Percentiles rank a stretch among this genome's conserved stretches.
Evolutionary conservation across 37 sponge, comb jelly and placozoan genomes (phyloP).

Genomic region (Bolinopsis microptera): DNA sequence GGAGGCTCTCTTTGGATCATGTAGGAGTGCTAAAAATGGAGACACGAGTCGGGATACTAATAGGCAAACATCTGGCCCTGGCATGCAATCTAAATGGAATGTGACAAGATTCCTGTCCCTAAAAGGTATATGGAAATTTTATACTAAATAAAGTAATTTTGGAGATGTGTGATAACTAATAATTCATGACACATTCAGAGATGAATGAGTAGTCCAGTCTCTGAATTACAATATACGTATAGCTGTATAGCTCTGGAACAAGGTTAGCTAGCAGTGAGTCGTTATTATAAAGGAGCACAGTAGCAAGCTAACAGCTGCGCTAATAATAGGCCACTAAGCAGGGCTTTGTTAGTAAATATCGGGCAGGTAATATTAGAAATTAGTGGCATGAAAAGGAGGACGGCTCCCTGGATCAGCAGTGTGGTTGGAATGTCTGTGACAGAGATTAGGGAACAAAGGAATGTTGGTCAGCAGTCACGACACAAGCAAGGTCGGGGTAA

Average conservation of each 20-base stretch:
- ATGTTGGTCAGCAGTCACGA: too few relatives aligned
- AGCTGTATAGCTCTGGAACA: too few relatives aligned
- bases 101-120: background rate
- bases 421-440: background rate
- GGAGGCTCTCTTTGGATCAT: too few relatives aligned
- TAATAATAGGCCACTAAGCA: background rate
- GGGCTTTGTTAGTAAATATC: background rate
- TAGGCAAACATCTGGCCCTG: background rate
- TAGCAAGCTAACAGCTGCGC: background rate
- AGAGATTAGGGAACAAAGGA: background rate
- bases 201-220: background rate
- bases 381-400: background rate
- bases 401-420: background rate
- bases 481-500: too few relatives aligned
- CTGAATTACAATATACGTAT: too few relatives aligned
- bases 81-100: background rate
- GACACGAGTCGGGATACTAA: background rate
- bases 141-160: background rate
- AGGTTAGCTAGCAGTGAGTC: too few relatives aligned
- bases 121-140: background rate
- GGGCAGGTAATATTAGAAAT: background rate
- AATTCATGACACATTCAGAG: background rate
- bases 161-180: too few relatives aligned
- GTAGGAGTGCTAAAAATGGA: background rate
- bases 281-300: too few relatives aligned